These are phyloP conservation scores for Brachionus koreanus DNA, from an alignment of 1,140 invertebrate species.

Conservation along the genomic window DNA sequence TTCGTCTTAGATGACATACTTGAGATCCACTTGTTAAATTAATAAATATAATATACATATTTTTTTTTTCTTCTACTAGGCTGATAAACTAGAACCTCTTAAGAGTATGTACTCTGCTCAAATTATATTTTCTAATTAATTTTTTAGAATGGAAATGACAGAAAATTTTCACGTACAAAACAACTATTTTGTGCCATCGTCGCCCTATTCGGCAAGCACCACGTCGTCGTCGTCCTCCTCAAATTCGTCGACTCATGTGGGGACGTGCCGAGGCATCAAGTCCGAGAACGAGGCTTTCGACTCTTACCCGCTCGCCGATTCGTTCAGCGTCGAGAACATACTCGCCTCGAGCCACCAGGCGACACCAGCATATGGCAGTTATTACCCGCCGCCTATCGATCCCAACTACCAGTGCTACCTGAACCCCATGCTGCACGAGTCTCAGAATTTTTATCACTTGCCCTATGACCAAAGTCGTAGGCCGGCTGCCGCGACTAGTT, in stretches of 20 bases:
- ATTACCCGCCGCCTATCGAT: background rate
- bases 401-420: background rate
- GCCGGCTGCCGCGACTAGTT: background rate
- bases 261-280: background rate
- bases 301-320: background rate
- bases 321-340: background rate
- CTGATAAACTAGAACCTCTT: constrained; percentile 15
- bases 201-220: background rate
- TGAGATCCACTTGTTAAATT: constrained; percentile 17
- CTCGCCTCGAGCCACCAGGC: background rate
- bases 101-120: background rate
- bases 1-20: background rate
- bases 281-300: background rate
- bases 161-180: background rate
- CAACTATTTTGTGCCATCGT: constrained; percentile 9
- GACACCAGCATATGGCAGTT: background rate
- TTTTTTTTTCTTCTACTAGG: background rate
- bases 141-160: background rate
- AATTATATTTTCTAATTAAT: background rate
- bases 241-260: background rate
- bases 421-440: background rate
- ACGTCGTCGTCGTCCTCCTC: background rate
- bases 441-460: background rate
- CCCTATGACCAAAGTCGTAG: background rate
- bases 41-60: background rate